phyloP scores from a whole-genome alignment of 2,113 vertebrate species.

The Lucifuga dentata region DNA sequence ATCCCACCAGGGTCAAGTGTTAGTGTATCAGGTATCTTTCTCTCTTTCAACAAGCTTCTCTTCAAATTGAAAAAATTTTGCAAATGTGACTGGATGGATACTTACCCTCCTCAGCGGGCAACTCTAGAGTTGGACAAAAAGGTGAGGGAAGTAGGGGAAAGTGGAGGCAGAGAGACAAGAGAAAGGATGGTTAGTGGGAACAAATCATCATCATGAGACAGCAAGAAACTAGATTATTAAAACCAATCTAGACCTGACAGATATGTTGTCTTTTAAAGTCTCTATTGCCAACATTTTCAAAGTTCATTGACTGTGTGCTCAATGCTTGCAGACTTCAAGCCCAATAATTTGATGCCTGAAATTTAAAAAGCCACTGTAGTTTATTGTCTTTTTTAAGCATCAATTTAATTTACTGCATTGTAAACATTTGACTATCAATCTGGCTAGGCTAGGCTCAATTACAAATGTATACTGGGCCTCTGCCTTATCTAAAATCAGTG shows the following conservation, averaged over 20 bases:
- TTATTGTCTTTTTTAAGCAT: too few relatives aligned
- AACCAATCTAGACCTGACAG: not conserved
- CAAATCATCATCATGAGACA: not conserved
- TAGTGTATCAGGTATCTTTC: conserved; percentile 26
- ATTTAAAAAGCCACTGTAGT: too few relatives aligned
- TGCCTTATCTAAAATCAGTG: too few relatives aligned
- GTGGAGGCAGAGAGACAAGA: conserved; percentile 39
- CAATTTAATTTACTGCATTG: too few relatives aligned
- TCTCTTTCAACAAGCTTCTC: not conserved
- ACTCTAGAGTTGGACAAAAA: conserved; percentile 69
- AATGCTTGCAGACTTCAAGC: not conserved
- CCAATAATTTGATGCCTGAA: not conserved
- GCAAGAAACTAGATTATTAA: not conserved
- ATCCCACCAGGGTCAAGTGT: not conserved
- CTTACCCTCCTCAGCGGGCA: conserved; percentile 86
- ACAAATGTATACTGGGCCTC: too few relatives aligned
- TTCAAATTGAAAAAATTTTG: conserved; percentile 2
- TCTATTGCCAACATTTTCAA: not conserved
- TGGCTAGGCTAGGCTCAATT: too few relatives aligned
- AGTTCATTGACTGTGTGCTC: not conserved
- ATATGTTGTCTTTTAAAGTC: not conserved
- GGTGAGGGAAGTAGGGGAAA: not conserved
- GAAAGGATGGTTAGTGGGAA: conserved; percentile 10
- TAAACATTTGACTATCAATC: too few relatives aligned
- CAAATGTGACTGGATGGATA: conserved; percentile 32